Evolutionary conservation across 2,113 vertebrate species (phyloP).

Genomic region (Ctenomys sociabilis): DNA sequence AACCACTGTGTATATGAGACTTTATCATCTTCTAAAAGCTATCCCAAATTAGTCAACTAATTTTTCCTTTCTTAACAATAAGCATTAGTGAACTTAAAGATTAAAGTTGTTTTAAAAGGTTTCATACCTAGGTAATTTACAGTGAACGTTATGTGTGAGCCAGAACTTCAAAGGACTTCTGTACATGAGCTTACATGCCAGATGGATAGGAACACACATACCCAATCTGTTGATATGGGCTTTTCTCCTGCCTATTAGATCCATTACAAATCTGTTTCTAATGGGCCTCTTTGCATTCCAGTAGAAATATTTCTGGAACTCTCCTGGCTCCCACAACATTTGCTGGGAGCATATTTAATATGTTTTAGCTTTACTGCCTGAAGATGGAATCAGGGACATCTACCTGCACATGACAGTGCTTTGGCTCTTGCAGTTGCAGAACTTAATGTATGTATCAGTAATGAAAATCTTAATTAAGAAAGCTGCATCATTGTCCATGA

Average conservation of each 20-base stretch:
- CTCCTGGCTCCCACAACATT: slow-evolving; percentile 72
- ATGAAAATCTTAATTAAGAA: slow-evolving; percentile 93
- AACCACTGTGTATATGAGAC: not conserved
- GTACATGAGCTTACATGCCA: not conserved
- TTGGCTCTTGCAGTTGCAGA: slow-evolving; percentile 85
- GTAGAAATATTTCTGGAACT: slow-evolving; percentile 75
- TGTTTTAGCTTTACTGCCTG: slow-evolving; percentile 80
- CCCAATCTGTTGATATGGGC: not conserved
- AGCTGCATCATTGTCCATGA: slow-evolving; percentile 88
- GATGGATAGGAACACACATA: not conserved
- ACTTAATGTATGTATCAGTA: slow-evolving; percentile 92
- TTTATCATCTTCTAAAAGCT: slow-evolving; percentile 34
- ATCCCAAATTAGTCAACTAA: not conserved
- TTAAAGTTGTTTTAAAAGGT: slow-evolving; percentile 31
- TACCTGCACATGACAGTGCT: slow-evolving; percentile 87
- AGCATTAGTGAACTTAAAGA: slow-evolving; percentile 48
- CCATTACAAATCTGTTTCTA: slow-evolving; percentile 73
- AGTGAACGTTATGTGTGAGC: slow-evolving; percentile 43
- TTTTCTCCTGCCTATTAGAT: slow-evolving; percentile 55
- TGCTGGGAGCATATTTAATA: slow-evolving; percentile 81
- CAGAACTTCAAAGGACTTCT: not conserved
- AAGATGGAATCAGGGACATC: slow-evolving; percentile 88
- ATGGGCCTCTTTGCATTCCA: slow-evolving; percentile 72
- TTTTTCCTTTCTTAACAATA: slow-evolving; percentile 53
- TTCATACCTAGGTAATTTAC: slow-evolving; percentile 28